phyloP scores from a whole-genome alignment of 2,888 invertebrate species.

The Callimorpha dominula region DNA sequence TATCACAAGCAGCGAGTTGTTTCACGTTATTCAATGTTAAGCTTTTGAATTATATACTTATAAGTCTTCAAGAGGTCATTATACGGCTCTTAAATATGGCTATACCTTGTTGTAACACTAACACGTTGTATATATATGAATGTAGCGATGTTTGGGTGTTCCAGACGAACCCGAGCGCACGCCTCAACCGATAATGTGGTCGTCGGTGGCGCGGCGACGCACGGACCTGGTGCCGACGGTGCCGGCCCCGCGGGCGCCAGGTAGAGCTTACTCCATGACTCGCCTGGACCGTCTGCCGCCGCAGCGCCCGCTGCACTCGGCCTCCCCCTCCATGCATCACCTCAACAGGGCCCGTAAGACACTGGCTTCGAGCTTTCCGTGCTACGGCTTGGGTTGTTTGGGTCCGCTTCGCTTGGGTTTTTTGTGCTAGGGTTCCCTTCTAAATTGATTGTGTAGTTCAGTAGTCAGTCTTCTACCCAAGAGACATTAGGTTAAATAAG shows the following conservation, averaged over 20 bases:
- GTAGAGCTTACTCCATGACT: conserved; percentile 97
- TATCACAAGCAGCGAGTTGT: no score
- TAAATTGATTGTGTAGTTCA: not conserved
- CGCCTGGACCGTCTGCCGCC: conserved; percentile 90
- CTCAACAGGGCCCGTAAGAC: conserved; percentile 78
- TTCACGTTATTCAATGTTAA: no score
- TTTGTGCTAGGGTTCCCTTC: conserved; percentile 4
- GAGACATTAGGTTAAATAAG: not conserved
- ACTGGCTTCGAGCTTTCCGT: not conserved
- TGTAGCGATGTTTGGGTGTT: conserved; percentile 2
- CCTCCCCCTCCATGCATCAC: conserved; percentile 74
- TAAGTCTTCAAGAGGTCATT: no score
- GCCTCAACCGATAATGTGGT: conserved; percentile 88
- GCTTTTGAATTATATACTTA: no score
- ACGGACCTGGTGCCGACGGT: conserved; percentile 97
- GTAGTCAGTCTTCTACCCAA: not conserved
- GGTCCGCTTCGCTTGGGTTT: conserved; percentile 26
- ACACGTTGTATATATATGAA: no score
- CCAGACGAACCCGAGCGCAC: conserved; percentile 80
- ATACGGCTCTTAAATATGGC: no score
- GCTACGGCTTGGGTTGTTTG: conserved; percentile 32
- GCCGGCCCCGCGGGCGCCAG: conserved; percentile 87
- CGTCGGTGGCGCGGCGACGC: conserved; percentile 93
- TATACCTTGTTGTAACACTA: no score
- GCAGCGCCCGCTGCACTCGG: conserved; percentile 61